Evolutionary conservation across 2,797 vertebrate genomes (phyloP).

Genomic region (Enteromius trimaculatus): DNA sequence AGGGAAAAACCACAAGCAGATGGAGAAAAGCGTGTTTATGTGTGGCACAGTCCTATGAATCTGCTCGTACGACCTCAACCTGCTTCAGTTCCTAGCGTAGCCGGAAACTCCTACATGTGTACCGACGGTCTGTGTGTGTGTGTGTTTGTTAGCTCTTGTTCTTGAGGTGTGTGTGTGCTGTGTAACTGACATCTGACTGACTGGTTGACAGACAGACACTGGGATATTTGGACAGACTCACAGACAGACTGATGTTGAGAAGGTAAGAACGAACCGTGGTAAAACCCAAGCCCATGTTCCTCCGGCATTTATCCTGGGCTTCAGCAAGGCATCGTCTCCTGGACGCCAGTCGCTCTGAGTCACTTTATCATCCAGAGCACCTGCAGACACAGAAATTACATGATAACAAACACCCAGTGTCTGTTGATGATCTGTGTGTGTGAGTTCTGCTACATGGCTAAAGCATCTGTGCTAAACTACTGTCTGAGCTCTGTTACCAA

Average conservation of each 20-base stretch:
- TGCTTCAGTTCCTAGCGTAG: constrained; percentile 74
- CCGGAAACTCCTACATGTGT: constrained; percentile 63
- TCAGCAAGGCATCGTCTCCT: constrained; percentile 60
- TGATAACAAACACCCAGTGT: constrained; percentile 25
- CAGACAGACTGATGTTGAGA: constrained; percentile 66
- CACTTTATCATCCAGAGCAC: constrained; percentile 53
- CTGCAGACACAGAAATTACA: neutral
- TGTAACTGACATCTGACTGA: constrained; percentile 63
- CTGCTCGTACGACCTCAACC: constrained; percentile 70
- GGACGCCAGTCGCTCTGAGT: constrained; percentile 49
- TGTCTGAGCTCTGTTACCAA: neutral
- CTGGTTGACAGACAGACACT: constrained; percentile 63
- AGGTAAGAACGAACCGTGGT: constrained; percentile 71
- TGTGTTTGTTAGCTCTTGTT: constrained; percentile 23
- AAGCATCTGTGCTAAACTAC: neutral
- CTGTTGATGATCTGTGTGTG: constrained; percentile 47
- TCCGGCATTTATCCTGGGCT: constrained; percentile 63
- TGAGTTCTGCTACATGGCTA: neutral
- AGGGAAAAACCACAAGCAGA: neutral
- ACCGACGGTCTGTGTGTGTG: constrained; percentile 27
- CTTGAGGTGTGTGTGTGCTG: constrained; percentile 50
- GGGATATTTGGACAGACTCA: constrained; percentile 65
- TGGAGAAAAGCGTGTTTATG: constrained; percentile 53
- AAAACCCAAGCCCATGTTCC: constrained; percentile 7
- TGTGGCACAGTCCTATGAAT: constrained; percentile 70